Evolutionary conservation across 1,140 invertebrate species (phyloP).

Genomic region (Linepithema humile): DNA sequence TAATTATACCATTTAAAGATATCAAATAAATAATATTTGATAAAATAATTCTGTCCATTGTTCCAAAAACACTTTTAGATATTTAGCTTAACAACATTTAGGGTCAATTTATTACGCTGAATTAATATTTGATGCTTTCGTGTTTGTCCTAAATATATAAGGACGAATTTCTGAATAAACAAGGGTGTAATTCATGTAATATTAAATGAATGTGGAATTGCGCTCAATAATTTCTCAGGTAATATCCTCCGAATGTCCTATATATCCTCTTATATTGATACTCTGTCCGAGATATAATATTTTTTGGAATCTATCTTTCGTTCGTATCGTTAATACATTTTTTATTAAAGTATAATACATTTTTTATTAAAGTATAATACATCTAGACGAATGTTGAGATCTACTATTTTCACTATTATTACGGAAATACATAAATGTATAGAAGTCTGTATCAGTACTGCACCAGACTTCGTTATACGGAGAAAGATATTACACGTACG

Average conservation of each 20-base stretch:
- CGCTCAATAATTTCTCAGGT: neutral
- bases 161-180: neutral
- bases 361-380: neutral
- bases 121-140: neutral
- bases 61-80: too few relatives aligned
- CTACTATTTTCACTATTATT: too few relatives aligned
- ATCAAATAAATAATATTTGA: too few relatives aligned
- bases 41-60: too few relatives aligned
- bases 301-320: neutral
- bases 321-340: too few relatives aligned
- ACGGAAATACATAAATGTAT: neutral
- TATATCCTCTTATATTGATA: too few relatives aligned
- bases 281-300: too few relatives aligned
- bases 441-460: neutral
- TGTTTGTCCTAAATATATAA: neutral
- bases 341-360: too few relatives aligned
- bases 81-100: too few relatives aligned
- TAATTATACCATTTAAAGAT: too few relatives aligned
- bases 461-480: slow-evolving; percentile 16
- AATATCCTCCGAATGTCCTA: neutral
- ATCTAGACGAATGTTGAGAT: too few relatives aligned
- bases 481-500: slow-evolving; percentile 47
- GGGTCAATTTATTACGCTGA: neutral
- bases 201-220: neutral
- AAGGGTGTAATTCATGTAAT: neutral